Evolutionary conservation across 2,113 vertebrate genomes (phyloP).

Genomic region (Ancistrus triradiatus): DNA sequence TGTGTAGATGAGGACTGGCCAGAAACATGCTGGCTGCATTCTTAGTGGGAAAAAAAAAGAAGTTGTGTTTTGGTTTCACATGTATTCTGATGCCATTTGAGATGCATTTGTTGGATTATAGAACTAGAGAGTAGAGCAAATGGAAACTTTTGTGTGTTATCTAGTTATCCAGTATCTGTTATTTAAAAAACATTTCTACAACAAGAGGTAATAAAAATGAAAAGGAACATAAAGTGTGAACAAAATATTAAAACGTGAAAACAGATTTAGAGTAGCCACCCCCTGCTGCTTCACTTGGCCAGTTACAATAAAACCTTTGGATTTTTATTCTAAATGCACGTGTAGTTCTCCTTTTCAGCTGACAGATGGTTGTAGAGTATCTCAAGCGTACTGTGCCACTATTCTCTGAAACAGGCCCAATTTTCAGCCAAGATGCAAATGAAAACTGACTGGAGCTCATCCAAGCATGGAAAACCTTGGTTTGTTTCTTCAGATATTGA

Average conservation of each 20-base stretch:
- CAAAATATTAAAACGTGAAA: constrained; percentile 33
- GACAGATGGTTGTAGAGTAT: constrained; percentile 43
- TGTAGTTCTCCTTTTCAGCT: constrained; percentile 21
- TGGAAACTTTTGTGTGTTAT: too few relatives aligned
- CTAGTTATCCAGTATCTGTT: constrained; percentile 12
- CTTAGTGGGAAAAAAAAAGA: too few relatives aligned
- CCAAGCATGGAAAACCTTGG: constrained; percentile 34
- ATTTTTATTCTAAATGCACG: constrained; percentile 32
- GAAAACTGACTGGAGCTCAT: constrained; percentile 36
- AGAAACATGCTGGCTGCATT: too few relatives aligned
- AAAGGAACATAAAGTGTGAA: constrained; percentile 3
- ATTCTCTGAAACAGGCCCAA: constrained; percentile 33
- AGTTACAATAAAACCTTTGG: constrained; percentile 33
- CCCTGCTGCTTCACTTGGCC: constrained; percentile 12
- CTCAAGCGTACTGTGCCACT: constrained; percentile 34
- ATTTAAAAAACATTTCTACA: constrained; percentile 18
- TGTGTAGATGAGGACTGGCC: too few relatives aligned
- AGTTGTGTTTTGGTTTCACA: neutral
- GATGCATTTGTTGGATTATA: too few relatives aligned
- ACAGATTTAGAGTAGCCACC: neutral
- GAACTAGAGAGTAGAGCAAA: too few relatives aligned
- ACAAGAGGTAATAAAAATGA: constrained; percentile 11
- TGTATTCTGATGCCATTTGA: too few relatives aligned
- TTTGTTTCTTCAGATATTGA: constrained; percentile 21
- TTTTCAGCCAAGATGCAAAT: constrained; percentile 34